phyloP scores from a whole-genome alignment of 2,888 invertebrate genomes.

The Conus canariensis region DNA sequence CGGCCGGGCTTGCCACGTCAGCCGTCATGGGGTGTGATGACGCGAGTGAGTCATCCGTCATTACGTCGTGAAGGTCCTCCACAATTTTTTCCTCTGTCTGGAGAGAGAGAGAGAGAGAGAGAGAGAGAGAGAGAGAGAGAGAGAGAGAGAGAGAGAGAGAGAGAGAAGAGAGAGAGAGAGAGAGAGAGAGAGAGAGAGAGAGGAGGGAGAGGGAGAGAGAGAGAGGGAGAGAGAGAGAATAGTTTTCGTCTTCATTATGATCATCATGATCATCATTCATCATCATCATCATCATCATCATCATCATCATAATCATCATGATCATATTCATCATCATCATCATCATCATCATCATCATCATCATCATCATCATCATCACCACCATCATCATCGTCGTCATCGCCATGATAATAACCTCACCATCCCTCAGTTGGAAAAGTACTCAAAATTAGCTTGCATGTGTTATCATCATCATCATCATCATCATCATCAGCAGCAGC shows the following conservation, averaged over 20 bases:
- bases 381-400: slow-evolving; percentile 22
- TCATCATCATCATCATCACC: slow-evolving; percentile 3
- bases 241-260: not conserved
- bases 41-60: slow-evolving; percentile 85
- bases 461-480: no score
- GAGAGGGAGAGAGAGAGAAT: not conserved
- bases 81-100: slow-evolving; percentile 42
- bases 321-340: slow-evolving; percentile 31
- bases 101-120: slow-evolving; percentile 45
- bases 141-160: not conserved
- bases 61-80: slow-evolving; percentile 54
- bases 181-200: slow-evolving; percentile 5
- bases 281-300: not conserved
- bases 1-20: slow-evolving; percentile 90
- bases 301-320: not conserved
- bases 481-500: no score
- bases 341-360: slow-evolving; percentile 31
- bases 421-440: no score
- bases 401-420: not conserved
- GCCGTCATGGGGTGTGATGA: slow-evolving; percentile 95
- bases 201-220: not conserved
- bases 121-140: not conserved
- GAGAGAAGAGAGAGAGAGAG: slow-evolving; percentile 1
- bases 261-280: not conserved
- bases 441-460: no score